These are phyloP conservation scores for Cantharis lateralis DNA, from an alignment of 2,888 invertebrate species.

Conservation along the genomic window DNA sequence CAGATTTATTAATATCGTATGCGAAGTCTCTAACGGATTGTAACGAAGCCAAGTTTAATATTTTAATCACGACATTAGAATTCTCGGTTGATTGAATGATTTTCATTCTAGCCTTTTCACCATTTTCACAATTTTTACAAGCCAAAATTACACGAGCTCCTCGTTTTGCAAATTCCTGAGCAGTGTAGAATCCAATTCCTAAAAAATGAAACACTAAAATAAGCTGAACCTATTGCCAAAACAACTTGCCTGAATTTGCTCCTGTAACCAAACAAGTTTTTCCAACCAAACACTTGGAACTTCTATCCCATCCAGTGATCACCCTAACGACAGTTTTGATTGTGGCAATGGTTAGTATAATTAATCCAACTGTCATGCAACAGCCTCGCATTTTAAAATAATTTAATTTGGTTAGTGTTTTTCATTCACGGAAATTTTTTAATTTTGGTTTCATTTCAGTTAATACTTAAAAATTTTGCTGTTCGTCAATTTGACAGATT, in stretches of 20 bases:
- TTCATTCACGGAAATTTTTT: neutral
- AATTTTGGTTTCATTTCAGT: neutral
- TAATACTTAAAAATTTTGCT: neutral
- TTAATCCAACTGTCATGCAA: neutral
- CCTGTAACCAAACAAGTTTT: slow-evolving; percentile 50
- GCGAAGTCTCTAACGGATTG: slow-evolving; percentile 65
- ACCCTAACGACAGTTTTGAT: slow-evolving; percentile 5
- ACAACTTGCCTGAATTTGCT: slow-evolving; percentile 42
- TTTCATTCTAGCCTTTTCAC: slow-evolving; percentile 37
- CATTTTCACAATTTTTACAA: slow-evolving; percentile 54
- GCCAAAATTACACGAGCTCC: slow-evolving; percentile 61
- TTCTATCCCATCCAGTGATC: slow-evolving; percentile 42
- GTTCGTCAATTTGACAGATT: neutral
- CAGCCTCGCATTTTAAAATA: neutral
- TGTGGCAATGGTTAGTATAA: neutral
- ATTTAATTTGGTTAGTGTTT: neutral
- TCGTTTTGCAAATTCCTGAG: slow-evolving; percentile 53
- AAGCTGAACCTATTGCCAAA: neutral
- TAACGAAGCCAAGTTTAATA: slow-evolving; percentile 61
- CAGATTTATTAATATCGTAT: slow-evolving; percentile 59
- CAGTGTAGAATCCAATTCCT: slow-evolving; percentile 57
- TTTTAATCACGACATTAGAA: slow-evolving; percentile 49
- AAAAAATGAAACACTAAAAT: slow-evolving; percentile 13
- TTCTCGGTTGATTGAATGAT: slow-evolving; percentile 48
- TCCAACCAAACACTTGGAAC: slow-evolving; percentile 44